A percentile compares a stretch with the other conserved stretches of the same genome.
These are phyloP conservation scores for Paraescarpia echinospica DNA, from an alignment of 1,140 invertebrate species.

Conservation along the genomic window DNA sequence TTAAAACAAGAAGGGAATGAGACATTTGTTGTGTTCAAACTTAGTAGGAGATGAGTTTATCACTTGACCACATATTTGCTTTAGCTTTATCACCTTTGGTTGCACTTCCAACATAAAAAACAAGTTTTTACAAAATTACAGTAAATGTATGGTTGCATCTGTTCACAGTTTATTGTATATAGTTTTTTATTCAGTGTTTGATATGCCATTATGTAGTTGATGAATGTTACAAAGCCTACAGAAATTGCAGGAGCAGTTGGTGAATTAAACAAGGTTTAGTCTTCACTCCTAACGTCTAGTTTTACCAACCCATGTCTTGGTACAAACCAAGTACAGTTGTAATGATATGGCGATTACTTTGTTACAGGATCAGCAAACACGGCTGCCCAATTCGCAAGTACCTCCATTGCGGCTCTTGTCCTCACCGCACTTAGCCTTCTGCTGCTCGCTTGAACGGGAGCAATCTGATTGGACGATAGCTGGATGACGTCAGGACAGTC, in stretches of 20 bases:
- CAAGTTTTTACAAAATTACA: background rate
- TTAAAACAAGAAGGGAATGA: too few relatives aligned
- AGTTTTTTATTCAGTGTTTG: background rate
- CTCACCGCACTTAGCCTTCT: background rate
- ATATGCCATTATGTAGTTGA: background rate
- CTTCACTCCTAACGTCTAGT: too few relatives aligned
- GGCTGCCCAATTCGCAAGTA: background rate
- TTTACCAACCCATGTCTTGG: too few relatives aligned
- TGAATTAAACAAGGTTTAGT: background rate
- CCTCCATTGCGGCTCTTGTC: background rate
- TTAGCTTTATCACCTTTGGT: background rate
- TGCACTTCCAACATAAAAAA: background rate
- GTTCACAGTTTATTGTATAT: background rate
- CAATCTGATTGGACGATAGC: background rate
- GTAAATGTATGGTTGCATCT: background rate
- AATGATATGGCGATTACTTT: background rate
- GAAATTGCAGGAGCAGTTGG: background rate
- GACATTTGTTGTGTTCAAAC: too few relatives aligned
- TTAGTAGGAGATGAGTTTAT: too few relatives aligned
- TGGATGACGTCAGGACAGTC: slow-evolving; percentile 3
- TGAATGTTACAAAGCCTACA: background rate
- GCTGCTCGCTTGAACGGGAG: background rate
- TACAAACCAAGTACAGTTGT: background rate
- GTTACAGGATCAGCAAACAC: background rate
- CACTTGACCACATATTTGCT: background rate